phyloP scores from a whole-genome alignment of 2,888 invertebrate genomes.

The Sinhomidia bicolor region DNA sequence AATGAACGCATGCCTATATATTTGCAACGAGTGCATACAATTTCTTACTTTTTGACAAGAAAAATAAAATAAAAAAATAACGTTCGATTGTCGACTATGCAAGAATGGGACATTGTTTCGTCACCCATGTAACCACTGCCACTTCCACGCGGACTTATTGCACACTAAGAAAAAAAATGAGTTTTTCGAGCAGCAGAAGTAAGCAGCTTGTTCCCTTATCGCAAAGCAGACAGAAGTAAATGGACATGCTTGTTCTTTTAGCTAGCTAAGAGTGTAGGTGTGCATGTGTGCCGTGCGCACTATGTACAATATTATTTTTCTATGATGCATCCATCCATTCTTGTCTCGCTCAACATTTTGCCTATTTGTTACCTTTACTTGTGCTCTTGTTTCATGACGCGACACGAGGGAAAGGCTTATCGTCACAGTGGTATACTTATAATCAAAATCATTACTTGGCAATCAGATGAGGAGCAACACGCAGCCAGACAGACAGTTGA shows the following conservation, averaged over 20 bases:
- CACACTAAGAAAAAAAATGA: too few relatives aligned
- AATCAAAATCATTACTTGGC: neutral
- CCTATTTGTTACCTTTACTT: neutral
- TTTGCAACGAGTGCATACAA: too few relatives aligned
- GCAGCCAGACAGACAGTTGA: too few relatives aligned
- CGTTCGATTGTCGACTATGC: conserved; percentile 48
- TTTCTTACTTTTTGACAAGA: conserved; percentile 15
- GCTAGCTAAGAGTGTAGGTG: neutral
- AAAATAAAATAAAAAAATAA: conserved; percentile 13
- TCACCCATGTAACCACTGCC: too few relatives aligned
- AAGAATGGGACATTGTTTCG: conserved; percentile 49
- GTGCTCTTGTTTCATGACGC: neutral
- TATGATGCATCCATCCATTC: neutral
- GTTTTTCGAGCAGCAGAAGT: too few relatives aligned
- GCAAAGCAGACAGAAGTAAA: too few relatives aligned
- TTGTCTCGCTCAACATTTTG: neutral
- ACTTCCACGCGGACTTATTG: too few relatives aligned
- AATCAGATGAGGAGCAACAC: too few relatives aligned
- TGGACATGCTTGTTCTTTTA: neutral
- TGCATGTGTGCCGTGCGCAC: neutral
- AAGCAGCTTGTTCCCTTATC: too few relatives aligned
- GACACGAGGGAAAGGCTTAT: neutral
- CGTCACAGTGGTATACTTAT: neutral
- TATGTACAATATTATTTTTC: conserved; percentile 22
- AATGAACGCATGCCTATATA: neutral